phyloP scores from a whole-genome alignment of 2,888 invertebrate genomes.

The Prosapia bicincta region DNA sequence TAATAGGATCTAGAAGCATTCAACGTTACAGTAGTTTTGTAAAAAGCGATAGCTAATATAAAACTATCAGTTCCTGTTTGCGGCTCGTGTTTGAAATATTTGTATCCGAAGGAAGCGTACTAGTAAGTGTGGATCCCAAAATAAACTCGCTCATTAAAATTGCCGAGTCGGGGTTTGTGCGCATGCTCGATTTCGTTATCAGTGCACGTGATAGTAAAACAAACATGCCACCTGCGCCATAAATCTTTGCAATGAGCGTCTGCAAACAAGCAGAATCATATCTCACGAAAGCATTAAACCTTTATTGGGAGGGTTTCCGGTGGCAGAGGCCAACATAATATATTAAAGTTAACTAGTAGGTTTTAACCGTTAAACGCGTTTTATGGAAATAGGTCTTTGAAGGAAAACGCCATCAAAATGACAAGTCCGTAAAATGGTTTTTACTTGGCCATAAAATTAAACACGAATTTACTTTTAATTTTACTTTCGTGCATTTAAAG shows the following conservation, averaged over 20 bases:
- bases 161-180: not conserved
- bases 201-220: not conserved
- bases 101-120: not conserved
- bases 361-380: not conserved
- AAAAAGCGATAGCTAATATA: too few relatives aligned
- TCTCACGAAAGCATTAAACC: not conserved
- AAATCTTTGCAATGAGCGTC: not conserved
- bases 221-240: not conserved
- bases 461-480: not conserved
- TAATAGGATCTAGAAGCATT: too few relatives aligned
- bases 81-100: not conserved
- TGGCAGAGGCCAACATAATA: not conserved
- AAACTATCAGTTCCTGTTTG: not conserved
- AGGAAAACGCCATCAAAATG: not conserved
- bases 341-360: not conserved
- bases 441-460: not conserved
- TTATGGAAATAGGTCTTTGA: not conserved
- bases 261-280: not conserved
- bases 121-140: not conserved
- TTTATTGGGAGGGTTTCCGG: not conserved
- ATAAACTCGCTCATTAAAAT: slow-evolving; percentile 1
- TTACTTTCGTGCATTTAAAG: not conserved
- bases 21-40: too few relatives aligned
- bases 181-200: not conserved
- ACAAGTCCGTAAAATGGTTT: not conserved